phyloP scores from a whole-genome alignment of 2,113 vertebrate genomes.

The Tringa solitaria region DNA sequence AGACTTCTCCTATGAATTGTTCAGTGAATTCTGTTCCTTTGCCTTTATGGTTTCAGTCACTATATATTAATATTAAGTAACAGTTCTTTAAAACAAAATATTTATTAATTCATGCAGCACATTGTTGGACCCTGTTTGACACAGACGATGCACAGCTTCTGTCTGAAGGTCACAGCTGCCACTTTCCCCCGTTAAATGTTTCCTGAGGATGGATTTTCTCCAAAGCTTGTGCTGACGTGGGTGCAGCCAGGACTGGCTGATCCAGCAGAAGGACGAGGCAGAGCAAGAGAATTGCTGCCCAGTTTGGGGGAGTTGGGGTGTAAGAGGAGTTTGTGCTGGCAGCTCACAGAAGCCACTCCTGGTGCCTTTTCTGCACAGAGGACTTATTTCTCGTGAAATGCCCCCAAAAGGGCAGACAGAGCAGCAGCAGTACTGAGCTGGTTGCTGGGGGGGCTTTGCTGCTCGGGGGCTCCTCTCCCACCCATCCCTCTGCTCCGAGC shows the following conservation, averaged over 20 bases:
- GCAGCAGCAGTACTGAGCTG: neutral
- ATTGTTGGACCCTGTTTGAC: neutral
- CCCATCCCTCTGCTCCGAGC: rapidly evolving
- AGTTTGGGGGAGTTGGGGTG: rapidly evolving
- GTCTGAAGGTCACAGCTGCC: neutral
- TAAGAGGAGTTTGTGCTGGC: neutral
- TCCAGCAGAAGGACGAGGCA: neutral
- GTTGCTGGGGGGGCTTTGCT: neutral
- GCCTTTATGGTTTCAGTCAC: neutral
- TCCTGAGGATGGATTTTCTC: neutral
- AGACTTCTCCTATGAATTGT: neutral
- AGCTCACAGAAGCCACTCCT: rapidly evolving
- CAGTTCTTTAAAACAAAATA: neutral
- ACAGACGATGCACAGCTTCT: neutral
- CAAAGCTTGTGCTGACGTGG: neutral
- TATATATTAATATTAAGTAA: neutral
- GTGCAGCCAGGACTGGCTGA: neutral
- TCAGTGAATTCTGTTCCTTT: neutral
- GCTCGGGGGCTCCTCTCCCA: neutral
- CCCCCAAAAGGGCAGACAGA: neutral
- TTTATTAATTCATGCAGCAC: neutral
- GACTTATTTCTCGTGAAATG: neutral
- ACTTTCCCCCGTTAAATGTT: neutral
- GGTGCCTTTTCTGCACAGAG: neutral
- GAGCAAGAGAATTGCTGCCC: neutral